Evolutionary conservation across 2,797 vertebrate genomes (phyloP).

Genomic region (Microctenopoma lineatum): DNA sequence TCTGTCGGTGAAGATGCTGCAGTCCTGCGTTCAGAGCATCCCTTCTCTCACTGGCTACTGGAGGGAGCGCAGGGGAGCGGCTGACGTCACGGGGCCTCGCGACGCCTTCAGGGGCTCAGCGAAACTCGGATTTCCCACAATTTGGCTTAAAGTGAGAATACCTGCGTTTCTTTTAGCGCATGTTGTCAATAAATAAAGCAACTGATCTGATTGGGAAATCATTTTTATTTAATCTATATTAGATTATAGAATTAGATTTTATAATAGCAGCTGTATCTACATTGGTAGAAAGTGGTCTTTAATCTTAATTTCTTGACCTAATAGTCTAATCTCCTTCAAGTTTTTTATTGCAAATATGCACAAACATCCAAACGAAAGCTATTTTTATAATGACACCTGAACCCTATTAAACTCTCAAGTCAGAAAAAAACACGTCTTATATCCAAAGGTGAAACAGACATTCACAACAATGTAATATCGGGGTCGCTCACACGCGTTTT

Average conservation of each 20-base stretch:
- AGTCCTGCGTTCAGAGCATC: slow-evolving; percentile 87
- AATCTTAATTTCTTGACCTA: too few relatives aligned
- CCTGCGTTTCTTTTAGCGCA: not conserved
- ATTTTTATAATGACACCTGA: too few relatives aligned
- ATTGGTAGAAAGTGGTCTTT: too few relatives aligned
- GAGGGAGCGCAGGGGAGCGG: slow-evolving; percentile 76
- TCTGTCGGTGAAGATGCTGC: slow-evolving; percentile 86
- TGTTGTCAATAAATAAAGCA: not conserved
- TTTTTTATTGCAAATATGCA: too few relatives aligned
- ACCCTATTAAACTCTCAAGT: too few relatives aligned
- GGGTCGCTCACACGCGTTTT: fast-evolving
- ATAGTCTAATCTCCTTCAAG: too few relatives aligned
- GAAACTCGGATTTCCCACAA: fast-evolving
- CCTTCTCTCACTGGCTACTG: slow-evolving; percentile 80
- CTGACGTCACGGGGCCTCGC: slow-evolving; percentile 81
- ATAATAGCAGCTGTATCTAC: too few relatives aligned
- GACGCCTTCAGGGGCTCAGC: slow-evolving; percentile 32
- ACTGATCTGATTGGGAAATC: not conserved
- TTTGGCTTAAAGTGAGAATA: not conserved
- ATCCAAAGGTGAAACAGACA: not conserved
- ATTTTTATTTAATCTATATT: too few relatives aligned
- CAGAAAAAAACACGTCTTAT: not conserved
- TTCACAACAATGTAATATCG: not conserved
- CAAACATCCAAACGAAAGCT: not conserved
- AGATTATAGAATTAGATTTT: too few relatives aligned